Conservation (phyloP, 2,888 invertebrate species). For the Bhutanitis thaidina region DNA sequence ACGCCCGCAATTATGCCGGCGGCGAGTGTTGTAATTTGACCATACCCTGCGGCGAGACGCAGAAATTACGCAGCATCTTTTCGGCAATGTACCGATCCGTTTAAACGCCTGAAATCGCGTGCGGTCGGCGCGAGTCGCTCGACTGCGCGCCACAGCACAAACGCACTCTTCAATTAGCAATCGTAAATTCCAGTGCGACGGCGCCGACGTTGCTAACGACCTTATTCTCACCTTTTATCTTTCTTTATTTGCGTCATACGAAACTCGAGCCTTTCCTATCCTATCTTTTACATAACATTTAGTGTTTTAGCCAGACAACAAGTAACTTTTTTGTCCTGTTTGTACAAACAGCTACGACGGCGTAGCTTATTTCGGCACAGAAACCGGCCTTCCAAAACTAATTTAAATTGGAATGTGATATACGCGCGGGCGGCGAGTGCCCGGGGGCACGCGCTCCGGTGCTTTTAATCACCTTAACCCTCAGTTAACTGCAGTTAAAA, state of each 20-base stretch:
- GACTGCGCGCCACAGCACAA: slow-evolving; percentile 41
- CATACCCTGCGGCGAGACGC: slow-evolving; percentile 58
- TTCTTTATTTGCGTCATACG: neutral
- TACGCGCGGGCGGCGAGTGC: slow-evolving; percentile 55
- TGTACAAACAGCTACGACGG: slow-evolving; percentile 34
- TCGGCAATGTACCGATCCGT: slow-evolving; percentile 42
- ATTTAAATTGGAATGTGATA: slow-evolving; percentile 79
- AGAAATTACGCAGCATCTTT: slow-evolving; percentile 58
- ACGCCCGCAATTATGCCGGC: slow-evolving; percentile 63
- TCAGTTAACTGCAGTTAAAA: slow-evolving; percentile 58
- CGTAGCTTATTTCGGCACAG: slow-evolving; percentile 61
- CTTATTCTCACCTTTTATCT: neutral
- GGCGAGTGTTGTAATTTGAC: slow-evolving; percentile 66
- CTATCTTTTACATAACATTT: neutral
- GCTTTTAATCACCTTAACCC: slow-evolving; percentile 69
- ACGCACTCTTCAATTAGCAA: slow-evolving; percentile 71
- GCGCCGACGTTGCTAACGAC: slow-evolving; percentile 11
- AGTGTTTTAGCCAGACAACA: neutral
- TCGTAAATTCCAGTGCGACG: slow-evolving; percentile 63
- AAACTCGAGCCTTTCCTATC: neutral
- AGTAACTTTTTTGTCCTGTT: slow-evolving; percentile 16
- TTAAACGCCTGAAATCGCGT: slow-evolving; percentile 45
- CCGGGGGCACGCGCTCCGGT: slow-evolving; percentile 56
- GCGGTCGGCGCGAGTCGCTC: slow-evolving; percentile 37
- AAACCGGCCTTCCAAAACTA: slow-evolving; percentile 66